Evolutionary conservation across 2,113 vertebrate species (phyloP).

Genomic region (Oplegnathus fasciatus): DNA sequence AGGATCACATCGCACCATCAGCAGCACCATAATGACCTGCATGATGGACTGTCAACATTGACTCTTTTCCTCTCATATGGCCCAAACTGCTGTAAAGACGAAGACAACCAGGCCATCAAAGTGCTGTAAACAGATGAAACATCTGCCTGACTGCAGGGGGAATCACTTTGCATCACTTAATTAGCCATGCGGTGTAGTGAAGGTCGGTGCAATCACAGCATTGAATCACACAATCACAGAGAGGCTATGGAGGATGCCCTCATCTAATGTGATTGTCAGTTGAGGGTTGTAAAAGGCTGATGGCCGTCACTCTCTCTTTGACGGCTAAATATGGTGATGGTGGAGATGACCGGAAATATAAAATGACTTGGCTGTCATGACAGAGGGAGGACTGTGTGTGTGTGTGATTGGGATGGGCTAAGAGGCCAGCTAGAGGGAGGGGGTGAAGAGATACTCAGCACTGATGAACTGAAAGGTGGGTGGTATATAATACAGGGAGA

Average conservation of each 20-base stretch:
- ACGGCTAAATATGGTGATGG: conserved; percentile 52
- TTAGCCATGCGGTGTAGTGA: conserved; percentile 63
- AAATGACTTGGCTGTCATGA: conserved; percentile 52
- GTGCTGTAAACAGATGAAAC: conserved; percentile 66
- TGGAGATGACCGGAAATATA: conserved; percentile 70
- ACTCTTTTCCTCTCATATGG: conserved; percentile 60
- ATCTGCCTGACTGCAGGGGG: conserved; percentile 55
- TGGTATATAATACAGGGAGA: conserved; percentile 55
- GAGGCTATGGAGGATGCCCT: conserved; percentile 51
- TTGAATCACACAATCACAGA: conserved; percentile 55
- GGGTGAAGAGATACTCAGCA: conserved; percentile 44
- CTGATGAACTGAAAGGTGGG: conserved; percentile 32
- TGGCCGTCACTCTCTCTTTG: conserved; percentile 44
- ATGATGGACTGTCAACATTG: conserved; percentile 80
- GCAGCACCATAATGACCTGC: conserved; percentile 60
- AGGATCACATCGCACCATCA: conserved; percentile 54
- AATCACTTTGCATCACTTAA: conserved; percentile 64
- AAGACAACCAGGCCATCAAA: conserved; percentile 53
- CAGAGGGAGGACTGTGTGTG: conserved; percentile 14
- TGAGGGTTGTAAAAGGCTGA: conserved; percentile 73
- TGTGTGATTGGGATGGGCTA: conserved; percentile 59
- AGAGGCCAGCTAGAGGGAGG: conserved; percentile 35
- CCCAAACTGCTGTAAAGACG: conserved; percentile 58
- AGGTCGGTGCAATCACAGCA: conserved; percentile 61
- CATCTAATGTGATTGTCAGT: conserved; percentile 72